Evolutionary conservation across 2,113 vertebrate genomes (phyloP), one percentile per base, ranked within the genome.

Genomic region (Mirounga angustirostris): DNA sequence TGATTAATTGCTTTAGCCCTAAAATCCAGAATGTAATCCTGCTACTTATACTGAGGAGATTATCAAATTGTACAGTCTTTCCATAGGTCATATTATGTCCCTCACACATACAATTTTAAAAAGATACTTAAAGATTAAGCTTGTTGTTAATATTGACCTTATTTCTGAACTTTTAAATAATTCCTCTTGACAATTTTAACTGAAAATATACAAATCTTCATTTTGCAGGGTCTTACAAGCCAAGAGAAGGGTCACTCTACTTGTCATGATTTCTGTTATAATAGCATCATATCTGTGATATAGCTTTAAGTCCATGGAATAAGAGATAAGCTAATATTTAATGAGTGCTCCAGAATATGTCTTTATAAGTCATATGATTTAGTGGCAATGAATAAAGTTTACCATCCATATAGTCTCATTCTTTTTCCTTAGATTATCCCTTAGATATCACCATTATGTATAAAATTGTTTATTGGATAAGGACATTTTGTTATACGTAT

Each of bases 271-370:
- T 46, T 90, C 19, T 89, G 5, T 46, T 95, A 67, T 78, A 78
- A 88, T n/a, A 69, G 46, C 19, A 69, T 83, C 11, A 11, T 30
- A 80, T 67, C 18, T 88, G 43, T 93, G 28, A 76, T 54, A 88
- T 6, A 67, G 11, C 8, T 96, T 78, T 83, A 82, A 74, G 90
- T 92, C 61, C n/a, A 85, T 61, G 2, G 52, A 93, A 88, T 10
- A 91, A 95, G 30, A 94, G 97, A 54, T 21, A 87, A 69, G 21
- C 8, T 54, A 46, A 76, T 91, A 40, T 96, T 95, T 94, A 54
- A 58, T 82, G 87, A 92, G 18, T 73, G 36, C 3, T 58, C 21
- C 40, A 52, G 6, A 84, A 87, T 79, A 86, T 80, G 89, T 84
- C 40, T 85, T 19, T 63, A 74, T 78, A 84, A 65, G 33, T 46